Evolutionary conservation across 2,113 vertebrate species (phyloP), one percentile per base, ranked within the genome.

Genomic region (Nibea coibor): DNA sequence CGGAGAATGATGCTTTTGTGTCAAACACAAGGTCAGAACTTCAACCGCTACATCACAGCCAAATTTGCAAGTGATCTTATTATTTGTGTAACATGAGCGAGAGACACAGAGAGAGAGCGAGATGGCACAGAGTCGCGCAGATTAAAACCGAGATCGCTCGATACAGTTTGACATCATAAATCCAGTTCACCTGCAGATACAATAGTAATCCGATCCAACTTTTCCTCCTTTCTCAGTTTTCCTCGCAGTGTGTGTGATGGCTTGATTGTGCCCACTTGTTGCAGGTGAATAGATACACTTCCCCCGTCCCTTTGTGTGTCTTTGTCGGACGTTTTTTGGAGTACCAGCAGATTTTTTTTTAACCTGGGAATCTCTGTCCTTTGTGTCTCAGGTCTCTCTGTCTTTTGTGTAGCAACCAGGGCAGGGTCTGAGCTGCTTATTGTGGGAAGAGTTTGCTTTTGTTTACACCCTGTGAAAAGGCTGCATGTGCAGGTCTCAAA

Each of bases 101-200:
- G 19, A 43, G 48, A 74, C 9, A 31, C 50, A 9, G 5, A 5
- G 2, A 48, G 22, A 72, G 22, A 15, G 50, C 5, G 24, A 14
- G 56, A 57, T 24, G 20, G 31, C 7, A 51, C 6, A 53, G 50
- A 14, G n/a, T 22, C 73, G 4, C 14, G 19, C 83, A 93, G 94
- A 95, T 93, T 93, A 90, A 88, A 93, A 92, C 86, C 87, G 83
- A 93, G 85, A 90, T 90, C 45, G 66, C 50, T 59, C 17, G 50
- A 56, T 59, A 68, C n/a, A 20, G 10, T 68, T 35, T 84, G 64
- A 84, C 35, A 81, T 76, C 8, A 63, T 58, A 28, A 75, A 85
- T 81, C 59, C 75, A 82, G 77, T 87, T 81, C 77, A 78, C n/a
- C 39, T 45, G 56, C 72, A 47, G 70, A 54, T 39, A 79, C 65